Evolutionary conservation across 2,113 vertebrate genomes (phyloP).

Genomic region (Cavia aperea): DNA sequence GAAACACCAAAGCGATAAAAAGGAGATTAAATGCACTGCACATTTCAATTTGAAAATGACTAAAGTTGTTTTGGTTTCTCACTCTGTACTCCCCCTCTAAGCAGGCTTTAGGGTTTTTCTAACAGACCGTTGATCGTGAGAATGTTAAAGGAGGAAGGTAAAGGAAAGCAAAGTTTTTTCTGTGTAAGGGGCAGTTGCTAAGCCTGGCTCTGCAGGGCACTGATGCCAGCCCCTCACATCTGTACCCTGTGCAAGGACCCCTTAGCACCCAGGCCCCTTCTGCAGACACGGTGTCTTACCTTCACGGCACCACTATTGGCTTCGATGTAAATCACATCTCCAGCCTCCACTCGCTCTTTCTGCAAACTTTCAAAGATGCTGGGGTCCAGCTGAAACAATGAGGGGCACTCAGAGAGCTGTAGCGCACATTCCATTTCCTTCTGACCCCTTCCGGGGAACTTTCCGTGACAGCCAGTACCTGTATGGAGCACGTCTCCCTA

Average conservation of each 20-base stretch:
- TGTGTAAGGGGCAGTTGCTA: slow-evolving; percentile 20
- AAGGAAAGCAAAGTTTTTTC: slow-evolving; percentile 26
- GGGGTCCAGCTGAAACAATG: slow-evolving; percentile 87
- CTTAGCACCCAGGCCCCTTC: background rate
- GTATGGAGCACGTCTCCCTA: background rate
- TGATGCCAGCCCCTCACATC: background rate
- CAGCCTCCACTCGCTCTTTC: slow-evolving; percentile 95
- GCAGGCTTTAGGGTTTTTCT: slow-evolving; percentile 45
- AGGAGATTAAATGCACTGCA: slow-evolving; percentile 76
- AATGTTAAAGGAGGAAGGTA: slow-evolving; percentile 60
- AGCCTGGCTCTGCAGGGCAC: background rate
- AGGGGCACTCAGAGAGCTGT: background rate
- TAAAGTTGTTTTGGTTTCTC: slow-evolving; percentile 61
- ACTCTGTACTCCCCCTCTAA: background rate
- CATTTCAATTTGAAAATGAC: slow-evolving; percentile 74
- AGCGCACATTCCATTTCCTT: background rate
- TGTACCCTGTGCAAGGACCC: background rate
- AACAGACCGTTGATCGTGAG: slow-evolving; percentile 60
- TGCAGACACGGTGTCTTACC: slow-evolving; percentile 75
- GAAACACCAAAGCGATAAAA: slow-evolving; percentile 77
- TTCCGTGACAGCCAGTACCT: too few species aligned
- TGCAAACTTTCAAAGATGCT: slow-evolving; percentile 99
- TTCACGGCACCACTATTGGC: slow-evolving; percentile 98
- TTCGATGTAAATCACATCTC: slow-evolving; percentile 99
- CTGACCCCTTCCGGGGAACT: background rate